Conservation (phyloP, 1,140 invertebrate genomes). For the Brachystomella parvula region DNA sequence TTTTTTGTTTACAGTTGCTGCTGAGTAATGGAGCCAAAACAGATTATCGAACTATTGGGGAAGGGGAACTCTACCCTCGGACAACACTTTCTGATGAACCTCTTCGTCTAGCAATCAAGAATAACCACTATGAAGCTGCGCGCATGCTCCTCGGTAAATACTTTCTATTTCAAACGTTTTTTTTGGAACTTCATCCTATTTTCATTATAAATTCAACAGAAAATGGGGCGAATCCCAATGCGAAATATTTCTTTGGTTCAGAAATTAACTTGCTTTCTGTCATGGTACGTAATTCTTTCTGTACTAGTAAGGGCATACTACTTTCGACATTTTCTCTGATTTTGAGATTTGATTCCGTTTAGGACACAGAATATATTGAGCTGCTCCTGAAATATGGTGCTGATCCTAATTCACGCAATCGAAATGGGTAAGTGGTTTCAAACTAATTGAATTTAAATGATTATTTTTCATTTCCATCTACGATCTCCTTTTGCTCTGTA, state of each 20-base stretch:
- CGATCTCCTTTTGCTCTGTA: slow-evolving; percentile 78
- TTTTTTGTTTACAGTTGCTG: slow-evolving; percentile 50
- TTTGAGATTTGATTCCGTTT: slow-evolving; percentile 48
- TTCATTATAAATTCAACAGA: slow-evolving; percentile 43
- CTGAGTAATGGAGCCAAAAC: slow-evolving; percentile 70
- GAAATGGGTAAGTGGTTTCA: slow-evolving; percentile 75
- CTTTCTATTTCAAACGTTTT: neutral
- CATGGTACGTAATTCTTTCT: too few species aligned
- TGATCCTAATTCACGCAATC: slow-evolving; percentile 72
- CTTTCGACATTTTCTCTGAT: neutral
- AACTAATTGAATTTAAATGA: neutral
- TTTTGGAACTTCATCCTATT: neutral
- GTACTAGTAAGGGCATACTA: slow-evolving; percentile 41
- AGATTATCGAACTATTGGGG: slow-evolving; percentile 63
- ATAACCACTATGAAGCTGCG: slow-evolving; percentile 69
- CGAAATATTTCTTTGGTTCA: slow-evolving; percentile 75
- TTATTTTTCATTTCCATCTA: slow-evolving; percentile 46
- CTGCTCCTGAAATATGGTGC: slow-evolving; percentile 74
- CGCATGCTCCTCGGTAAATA: slow-evolving; percentile 42
- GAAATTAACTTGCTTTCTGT: slow-evolving; percentile 83
- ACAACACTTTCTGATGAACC: slow-evolving; percentile 73
- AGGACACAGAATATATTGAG: slow-evolving; percentile 69
- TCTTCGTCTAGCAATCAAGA: slow-evolving; percentile 69
- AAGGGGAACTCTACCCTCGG: slow-evolving; percentile 44
- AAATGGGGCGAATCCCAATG: slow-evolving; percentile 57